Evolutionary conservation across 1,140 invertebrate species (phyloP), one percentile per base, ranked within the genome.

Genomic region (Scaptomyza pallida): DNA sequence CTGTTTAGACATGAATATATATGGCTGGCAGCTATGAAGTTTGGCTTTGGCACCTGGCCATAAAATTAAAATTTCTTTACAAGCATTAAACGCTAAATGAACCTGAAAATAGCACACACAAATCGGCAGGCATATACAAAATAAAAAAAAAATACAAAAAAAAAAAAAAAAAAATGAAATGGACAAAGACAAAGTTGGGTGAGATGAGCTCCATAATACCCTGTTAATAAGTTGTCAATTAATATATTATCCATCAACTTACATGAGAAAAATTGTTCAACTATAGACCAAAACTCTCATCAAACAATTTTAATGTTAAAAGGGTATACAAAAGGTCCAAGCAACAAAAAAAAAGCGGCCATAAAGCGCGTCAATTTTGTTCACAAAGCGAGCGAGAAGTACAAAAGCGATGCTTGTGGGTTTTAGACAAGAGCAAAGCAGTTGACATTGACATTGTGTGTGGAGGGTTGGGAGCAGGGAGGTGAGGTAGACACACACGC

Each of bases 51-150:
- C 78, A 71, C 62, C 72, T 75, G 71, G 65, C 82, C 82, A 88
- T 90, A 78, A 89, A 83, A 83, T 90, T 89, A 88, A 89, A 89
- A 89, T 89, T 83, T 76, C 73, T 85, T 90, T 85, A 90, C 88
- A 90, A 85, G 79, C 88, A 90, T 90, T 90, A 88, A 88, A 90
- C 74, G 83, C 88, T 81, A 83, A 90, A 90, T 90, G 88, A 90
- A 90, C 74, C 88, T 88, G 88, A 90, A 90, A 90, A 90, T 90
- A 88, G 89, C 88, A 83, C 88, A 80, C 88, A 82, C 79, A 90
- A 90, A 90, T 88, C 82, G 83, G 61, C 65, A 61, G 35, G 35
- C 54, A 45, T 40, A 44, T 26, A 67, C 23, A 26, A 26, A 26
- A 43, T 23, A 57, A 60, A n/a, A 12, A 12, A 8, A 12, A 12